Conservation (phyloP, 2,888 invertebrate species). For the Sphinx pinastri region DNA sequence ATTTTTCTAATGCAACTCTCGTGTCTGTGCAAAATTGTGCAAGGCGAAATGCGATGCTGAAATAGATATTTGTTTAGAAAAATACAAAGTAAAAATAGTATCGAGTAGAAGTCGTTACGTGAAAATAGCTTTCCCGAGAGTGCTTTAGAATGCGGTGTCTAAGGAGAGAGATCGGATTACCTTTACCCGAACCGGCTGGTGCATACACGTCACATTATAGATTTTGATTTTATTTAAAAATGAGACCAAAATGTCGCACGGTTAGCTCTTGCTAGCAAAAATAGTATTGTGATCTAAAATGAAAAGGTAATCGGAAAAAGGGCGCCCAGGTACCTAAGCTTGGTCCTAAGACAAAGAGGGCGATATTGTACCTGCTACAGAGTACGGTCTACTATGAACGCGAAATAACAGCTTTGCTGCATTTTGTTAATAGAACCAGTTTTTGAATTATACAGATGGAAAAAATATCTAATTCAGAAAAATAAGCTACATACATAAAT, state of each 20-base stretch:
- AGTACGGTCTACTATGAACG: too few relatives aligned
- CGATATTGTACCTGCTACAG: too few relatives aligned
- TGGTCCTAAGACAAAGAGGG: too few relatives aligned
- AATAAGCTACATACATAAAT: background rate
- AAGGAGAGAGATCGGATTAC: conserved; percentile 1
- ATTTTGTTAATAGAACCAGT: too few relatives aligned
- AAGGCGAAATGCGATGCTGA: background rate
- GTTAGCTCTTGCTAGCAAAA: too few relatives aligned
- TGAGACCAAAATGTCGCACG: too few relatives aligned
- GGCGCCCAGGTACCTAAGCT: too few relatives aligned
- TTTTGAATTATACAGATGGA: too few relatives aligned
- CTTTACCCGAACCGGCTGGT: background rate
- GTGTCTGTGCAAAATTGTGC: background rate
- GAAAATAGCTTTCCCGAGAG: conserved; percentile 25
- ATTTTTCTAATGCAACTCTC: conserved; percentile 10
- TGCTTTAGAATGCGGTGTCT: conserved; percentile 20
- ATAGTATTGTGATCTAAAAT: too few relatives aligned
- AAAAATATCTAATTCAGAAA: too few relatives aligned
- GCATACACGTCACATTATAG: background rate
- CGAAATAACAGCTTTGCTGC: too few relatives aligned
- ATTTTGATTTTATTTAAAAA: background rate
- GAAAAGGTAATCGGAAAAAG: too few relatives aligned
- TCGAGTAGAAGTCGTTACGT: conserved; percentile 22
- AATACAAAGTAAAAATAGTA: conserved; percentile 15
- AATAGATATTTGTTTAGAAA: conserved; percentile 25